A percentile compares a stretch with the other conserved stretches of the same genome.
phyloP scores from a whole-genome alignment of 2,113 vertebrate species.

The Zapus hudsonius region DNA sequence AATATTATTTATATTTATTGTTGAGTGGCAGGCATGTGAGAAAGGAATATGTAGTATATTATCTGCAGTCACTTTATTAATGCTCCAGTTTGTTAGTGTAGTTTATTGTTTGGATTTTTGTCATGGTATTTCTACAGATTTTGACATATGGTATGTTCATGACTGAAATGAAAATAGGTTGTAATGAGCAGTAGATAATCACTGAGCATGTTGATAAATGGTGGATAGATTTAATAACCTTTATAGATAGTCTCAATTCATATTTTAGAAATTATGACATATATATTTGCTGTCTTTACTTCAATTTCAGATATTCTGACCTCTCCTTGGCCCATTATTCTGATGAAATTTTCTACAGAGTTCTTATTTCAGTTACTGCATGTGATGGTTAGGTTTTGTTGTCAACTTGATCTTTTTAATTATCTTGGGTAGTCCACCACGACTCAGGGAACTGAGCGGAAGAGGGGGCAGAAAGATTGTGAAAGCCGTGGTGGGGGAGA shows the following conservation, averaged over 20 bases:
- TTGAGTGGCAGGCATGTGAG: not conserved
- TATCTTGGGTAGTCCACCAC: too few relatives aligned
- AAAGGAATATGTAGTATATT: not conserved
- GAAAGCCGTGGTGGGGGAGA: too few relatives aligned
- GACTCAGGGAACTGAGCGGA: too few relatives aligned
- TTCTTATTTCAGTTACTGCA: too few relatives aligned
- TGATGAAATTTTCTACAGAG: too few relatives aligned
- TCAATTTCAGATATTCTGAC: too few relatives aligned
- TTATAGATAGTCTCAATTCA: not conserved
- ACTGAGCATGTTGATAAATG: not conserved
- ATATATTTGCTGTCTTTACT: too few relatives aligned
- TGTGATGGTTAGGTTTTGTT: too few relatives aligned
- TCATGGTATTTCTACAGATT: not conserved
- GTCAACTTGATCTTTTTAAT: too few relatives aligned
- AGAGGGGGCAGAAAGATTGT: too few relatives aligned
- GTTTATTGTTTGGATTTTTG: slow-evolving; percentile 4
- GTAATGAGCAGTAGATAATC: not conserved
- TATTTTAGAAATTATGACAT: not conserved
- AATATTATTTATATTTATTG: not conserved
- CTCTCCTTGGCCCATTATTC: too few relatives aligned
- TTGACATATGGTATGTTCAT: not conserved
- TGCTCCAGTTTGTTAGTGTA: not conserved
- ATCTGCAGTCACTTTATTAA: not conserved
- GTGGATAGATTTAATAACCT: not conserved
- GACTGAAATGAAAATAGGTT: not conserved